Evolutionary conservation across 2,888 invertebrate genomes (phyloP).

Genomic region (Cerastoderma edule): DNA sequence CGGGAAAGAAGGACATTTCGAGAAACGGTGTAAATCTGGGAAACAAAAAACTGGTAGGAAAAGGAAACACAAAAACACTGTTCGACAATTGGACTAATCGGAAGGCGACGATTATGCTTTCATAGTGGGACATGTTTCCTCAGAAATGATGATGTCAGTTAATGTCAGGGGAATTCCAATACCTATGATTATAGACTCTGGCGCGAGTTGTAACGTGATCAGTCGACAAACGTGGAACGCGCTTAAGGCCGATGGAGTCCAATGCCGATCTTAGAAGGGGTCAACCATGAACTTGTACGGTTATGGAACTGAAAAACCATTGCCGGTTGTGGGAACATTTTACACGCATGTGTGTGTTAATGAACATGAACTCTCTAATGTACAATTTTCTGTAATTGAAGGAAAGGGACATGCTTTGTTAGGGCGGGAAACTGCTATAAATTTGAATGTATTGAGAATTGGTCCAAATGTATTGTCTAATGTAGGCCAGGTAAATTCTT

Average conservation of each 20-base stretch:
- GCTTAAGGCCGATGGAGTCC: conserved; percentile 11
- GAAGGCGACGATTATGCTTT: not conserved
- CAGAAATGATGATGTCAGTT: not conserved
- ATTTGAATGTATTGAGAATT: conserved; percentile 2
- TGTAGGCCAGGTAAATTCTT: not conserved
- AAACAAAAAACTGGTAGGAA: not conserved
- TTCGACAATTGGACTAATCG: not conserved
- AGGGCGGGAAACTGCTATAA: conserved; percentile 12
- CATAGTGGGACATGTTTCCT: not conserved
- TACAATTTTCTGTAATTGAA: conserved; percentile 31
- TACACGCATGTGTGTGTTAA: conserved; percentile 2
- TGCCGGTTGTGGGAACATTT: conserved; percentile 29
- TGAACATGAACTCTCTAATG: not conserved
- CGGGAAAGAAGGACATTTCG: conserved; percentile 18
- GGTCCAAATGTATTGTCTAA: not conserved
- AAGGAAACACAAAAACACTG: not conserved
- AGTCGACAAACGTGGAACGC: conserved; percentile 11
- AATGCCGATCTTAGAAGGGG: not conserved
- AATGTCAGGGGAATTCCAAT: conserved; percentile 1
- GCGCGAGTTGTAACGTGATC: conserved; percentile 25
- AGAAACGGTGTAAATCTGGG: conserved; percentile 12
- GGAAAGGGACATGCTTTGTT: conserved; percentile 31
- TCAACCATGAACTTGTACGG: conserved; percentile 25
- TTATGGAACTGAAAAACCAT: conserved; percentile 38
- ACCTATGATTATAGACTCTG: conserved; percentile 31